phyloP scores from a whole-genome alignment of 2,888 invertebrate genomes.

The Lymantria monacha region DNA sequence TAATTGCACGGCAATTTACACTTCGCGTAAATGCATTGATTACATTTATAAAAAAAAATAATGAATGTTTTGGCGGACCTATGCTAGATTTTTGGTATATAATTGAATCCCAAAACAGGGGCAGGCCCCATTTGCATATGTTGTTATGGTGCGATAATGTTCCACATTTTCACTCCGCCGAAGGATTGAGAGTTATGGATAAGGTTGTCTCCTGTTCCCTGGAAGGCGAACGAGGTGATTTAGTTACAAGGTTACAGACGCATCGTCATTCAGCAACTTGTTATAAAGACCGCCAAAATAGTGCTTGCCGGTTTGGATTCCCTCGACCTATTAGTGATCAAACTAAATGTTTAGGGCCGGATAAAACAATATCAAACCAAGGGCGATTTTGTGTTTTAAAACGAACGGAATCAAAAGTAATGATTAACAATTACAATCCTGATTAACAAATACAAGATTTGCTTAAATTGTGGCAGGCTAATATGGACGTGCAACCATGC shows the following conservation, averaged over 20 bases:
- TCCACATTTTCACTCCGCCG: conserved; percentile 18
- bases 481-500: conserved; percentile 48
- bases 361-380: no score
- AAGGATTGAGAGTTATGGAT: conserved; percentile 26
- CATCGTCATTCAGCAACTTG: conserved; percentile 13
- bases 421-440: conserved; percentile 3
- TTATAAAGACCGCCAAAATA: no score
- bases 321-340: no score
- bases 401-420: no score
- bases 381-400: no score
- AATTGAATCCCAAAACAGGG: no score
- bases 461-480: conserved; percentile 45
- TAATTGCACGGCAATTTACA: conserved; percentile 7
- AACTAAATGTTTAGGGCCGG: no score
- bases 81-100: no score
- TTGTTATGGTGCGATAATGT: conserved; percentile 32
- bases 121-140: conserved; percentile 8
- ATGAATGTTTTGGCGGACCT: no score
- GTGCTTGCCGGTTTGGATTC: no score
- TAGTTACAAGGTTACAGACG: conserved; percentile 19
- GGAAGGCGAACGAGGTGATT: not conserved
- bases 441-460: no score
- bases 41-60: no score
- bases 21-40: conserved; percentile 8
- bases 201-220: conserved; percentile 31